phyloP scores from a whole-genome alignment of 2,888 invertebrate genomes.

The Papilio protenor region DNA sequence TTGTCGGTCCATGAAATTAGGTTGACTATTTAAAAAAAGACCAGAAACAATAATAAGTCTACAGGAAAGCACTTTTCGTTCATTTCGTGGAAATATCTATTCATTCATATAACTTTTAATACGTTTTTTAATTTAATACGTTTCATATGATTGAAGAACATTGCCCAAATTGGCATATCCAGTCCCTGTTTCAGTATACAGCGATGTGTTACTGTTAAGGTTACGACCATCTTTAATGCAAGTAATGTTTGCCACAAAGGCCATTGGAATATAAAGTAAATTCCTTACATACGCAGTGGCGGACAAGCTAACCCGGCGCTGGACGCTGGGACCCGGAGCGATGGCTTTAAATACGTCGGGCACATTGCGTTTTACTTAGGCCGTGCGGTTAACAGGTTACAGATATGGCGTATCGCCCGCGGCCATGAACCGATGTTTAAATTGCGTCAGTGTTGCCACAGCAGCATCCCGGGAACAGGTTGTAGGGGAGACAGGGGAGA shows the following conservation, averaged over 20 bases:
- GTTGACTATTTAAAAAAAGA: neutral
- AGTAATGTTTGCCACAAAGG: constrained; percentile 13
- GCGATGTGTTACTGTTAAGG: neutral
- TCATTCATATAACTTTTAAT: too few relatives aligned
- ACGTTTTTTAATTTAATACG: neutral
- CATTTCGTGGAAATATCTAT: neutral
- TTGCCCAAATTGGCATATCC: neutral
- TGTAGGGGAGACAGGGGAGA: constrained; percentile 57
- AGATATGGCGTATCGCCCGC: constrained; percentile 78
- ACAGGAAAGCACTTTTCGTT: neutral
- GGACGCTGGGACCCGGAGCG: constrained; percentile 52
- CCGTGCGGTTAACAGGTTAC: constrained; percentile 62
- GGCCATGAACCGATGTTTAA: constrained; percentile 81
- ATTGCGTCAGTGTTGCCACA: constrained; percentile 75
- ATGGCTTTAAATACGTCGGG: constrained; percentile 63
- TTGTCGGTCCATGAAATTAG: neutral
- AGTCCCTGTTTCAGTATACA: neutral
- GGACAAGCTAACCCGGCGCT: constrained; percentile 41
- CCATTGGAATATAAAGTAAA: constrained; percentile 32
- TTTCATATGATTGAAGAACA: neutral
- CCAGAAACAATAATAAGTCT: neutral
- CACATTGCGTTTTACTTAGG: constrained; percentile 68
- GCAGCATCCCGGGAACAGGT: constrained; percentile 80
- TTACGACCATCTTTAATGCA: constrained; percentile 7
- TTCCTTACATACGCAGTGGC: constrained; percentile 31